These are phyloP conservation scores for Colletes gigas DNA, from an alignment of 1,140 invertebrate species.

Conservation along the genomic window DNA sequence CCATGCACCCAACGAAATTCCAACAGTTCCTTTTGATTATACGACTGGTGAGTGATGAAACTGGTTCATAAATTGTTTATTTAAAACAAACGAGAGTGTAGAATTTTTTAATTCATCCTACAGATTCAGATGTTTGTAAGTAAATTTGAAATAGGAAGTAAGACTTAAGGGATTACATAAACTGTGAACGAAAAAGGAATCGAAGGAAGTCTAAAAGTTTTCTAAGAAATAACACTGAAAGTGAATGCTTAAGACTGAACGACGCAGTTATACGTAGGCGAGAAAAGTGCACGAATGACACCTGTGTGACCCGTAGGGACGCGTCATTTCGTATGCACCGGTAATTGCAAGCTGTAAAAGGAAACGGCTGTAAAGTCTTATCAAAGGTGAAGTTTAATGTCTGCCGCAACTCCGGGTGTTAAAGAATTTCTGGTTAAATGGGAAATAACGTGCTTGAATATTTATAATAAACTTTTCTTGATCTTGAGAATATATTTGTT, in stretches of 20 bases:
- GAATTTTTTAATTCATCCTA: too few species aligned
- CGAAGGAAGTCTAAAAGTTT: background rate
- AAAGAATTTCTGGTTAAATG: background rate
- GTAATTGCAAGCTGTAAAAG: constrained; percentile 19
- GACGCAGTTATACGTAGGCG: background rate
- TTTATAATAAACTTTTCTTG: background rate
- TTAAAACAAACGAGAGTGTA: too few species aligned
- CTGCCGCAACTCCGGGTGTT: background rate
- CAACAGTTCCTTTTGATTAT: too few species aligned
- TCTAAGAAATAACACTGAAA: background rate
- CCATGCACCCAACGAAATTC: too few species aligned
- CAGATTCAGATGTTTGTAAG: too few species aligned
- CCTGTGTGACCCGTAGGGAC: background rate
- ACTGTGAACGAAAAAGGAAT: too few species aligned
- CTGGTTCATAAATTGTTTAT: too few species aligned
- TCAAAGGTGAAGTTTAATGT: constrained; percentile 19
- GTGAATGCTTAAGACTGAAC: background rate
- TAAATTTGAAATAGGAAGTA: too few species aligned
- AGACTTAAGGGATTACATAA: background rate
- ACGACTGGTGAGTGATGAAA: too few species aligned
- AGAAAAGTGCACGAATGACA: background rate
- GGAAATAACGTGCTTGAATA: background rate
- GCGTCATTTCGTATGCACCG: constrained; percentile 14
- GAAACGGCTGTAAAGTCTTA: constrained; percentile 15
- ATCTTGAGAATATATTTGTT: background rate